These are phyloP conservation scores for Achroia grisella DNA, from an alignment of 1,140 invertebrate species.

Conservation along the genomic window DNA sequence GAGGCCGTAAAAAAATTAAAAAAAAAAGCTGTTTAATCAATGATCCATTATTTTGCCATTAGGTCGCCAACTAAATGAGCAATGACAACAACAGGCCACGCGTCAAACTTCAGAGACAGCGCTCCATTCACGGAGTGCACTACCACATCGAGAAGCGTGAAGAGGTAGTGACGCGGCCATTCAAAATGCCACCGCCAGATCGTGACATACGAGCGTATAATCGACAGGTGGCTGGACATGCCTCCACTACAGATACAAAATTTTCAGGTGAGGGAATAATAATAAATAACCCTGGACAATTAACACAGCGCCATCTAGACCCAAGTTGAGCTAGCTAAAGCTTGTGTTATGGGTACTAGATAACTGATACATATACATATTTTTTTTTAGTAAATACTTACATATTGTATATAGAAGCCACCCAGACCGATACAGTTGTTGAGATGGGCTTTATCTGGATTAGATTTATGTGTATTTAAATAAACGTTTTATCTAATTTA, in stretches of 20 bases:
- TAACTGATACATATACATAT: too few species aligned
- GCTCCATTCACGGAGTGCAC: slow-evolving; percentile 57
- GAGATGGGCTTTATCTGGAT: too few species aligned
- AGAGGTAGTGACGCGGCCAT: slow-evolving; percentile 10
- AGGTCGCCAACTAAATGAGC: slow-evolving; percentile 47
- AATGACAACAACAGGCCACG: slow-evolving; percentile 24
- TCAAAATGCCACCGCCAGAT: not conserved
- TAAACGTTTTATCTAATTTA: too few species aligned
- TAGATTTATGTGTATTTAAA: too few species aligned
- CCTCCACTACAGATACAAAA: slow-evolving; percentile 68
- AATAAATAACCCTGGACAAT: too few species aligned
- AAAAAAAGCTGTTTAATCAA: not conserved
- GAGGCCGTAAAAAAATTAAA: slow-evolving; percentile 2
- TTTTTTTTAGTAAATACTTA: too few species aligned
- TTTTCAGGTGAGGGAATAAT: slow-evolving; percentile 69
- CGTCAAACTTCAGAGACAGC: slow-evolving; percentile 20
- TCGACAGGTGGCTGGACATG: slow-evolving; percentile 82
- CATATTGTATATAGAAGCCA: too few species aligned
- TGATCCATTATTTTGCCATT: slow-evolving; percentile 18
- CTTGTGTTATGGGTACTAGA: too few species aligned
- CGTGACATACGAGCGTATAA: slow-evolving; percentile 6
- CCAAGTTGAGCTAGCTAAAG: too few species aligned
- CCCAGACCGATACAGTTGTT: too few species aligned
- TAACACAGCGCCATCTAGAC: too few species aligned
- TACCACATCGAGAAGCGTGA: slow-evolving; percentile 30